Conservation (phyloP, 2,888 invertebrate species). For the Epirrhoe alternata region DNA sequence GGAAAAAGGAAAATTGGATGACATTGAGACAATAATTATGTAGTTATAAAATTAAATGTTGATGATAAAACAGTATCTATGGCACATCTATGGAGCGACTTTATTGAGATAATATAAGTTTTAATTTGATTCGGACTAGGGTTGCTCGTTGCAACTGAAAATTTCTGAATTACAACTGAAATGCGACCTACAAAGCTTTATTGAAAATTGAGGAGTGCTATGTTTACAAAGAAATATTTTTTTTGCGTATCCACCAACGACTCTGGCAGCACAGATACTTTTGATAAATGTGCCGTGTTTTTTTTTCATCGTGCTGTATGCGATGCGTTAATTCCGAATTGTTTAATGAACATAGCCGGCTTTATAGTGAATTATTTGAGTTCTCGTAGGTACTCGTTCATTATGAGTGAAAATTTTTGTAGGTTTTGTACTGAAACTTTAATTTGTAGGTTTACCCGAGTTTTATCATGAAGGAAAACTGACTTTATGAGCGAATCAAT, state of each 20-base stretch:
- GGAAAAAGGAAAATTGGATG: too few species aligned
- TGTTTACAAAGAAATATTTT: background rate
- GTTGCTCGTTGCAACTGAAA: background rate
- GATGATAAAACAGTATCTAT: too few species aligned
- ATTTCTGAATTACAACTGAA: background rate
- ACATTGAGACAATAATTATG: too few species aligned
- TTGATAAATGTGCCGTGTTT: conserved; percentile 30
- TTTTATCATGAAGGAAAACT: background rate
- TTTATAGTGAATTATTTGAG: conserved; percentile 14
- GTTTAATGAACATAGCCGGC: conserved; percentile 27
- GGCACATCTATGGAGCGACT: too few species aligned
- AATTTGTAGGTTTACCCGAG: background rate
- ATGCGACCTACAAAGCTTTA: background rate
- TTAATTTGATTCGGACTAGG: background rate
- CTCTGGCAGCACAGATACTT: conserved; percentile 19
- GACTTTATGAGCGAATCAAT: background rate
- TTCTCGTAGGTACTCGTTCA: background rate
- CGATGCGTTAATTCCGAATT: conserved; percentile 26
- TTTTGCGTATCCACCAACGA: background rate
- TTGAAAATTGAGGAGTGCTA: background rate
- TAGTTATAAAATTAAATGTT: too few species aligned
- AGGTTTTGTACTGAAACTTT: background rate
- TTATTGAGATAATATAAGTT: too few species aligned
- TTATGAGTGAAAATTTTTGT: background rate
- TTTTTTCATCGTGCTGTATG: conserved; percentile 30